Conservation (phyloP, 2,113 vertebrate species). For the Atlantisia rogersi region DNA sequence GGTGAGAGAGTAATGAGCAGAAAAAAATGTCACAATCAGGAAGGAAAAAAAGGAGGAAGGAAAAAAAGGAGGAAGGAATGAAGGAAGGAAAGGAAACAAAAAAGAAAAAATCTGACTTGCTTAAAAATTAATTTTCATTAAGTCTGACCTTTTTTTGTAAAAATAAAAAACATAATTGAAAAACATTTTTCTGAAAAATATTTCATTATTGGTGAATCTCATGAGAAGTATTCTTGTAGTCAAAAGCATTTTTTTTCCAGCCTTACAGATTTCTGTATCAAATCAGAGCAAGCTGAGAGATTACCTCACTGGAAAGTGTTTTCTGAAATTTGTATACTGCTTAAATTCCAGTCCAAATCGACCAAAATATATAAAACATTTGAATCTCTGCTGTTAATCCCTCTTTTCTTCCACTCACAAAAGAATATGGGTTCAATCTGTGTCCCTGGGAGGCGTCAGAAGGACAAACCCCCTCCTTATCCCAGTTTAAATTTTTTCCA, state of each 20-base stretch:
- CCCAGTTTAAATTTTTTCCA: neutral
- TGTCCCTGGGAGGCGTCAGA: neutral
- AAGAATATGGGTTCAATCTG: neutral
- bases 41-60: neutral
- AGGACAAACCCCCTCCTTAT: neutral
- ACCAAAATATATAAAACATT: neutral
- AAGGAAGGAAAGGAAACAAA: neutral
- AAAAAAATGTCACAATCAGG: neutral
- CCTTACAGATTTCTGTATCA: neutral
- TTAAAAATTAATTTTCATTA: neutral
- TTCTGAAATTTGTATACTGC: neutral
- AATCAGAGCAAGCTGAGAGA: neutral
- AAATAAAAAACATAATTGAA: neutral
- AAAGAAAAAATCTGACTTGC: neutral
- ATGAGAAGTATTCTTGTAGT: neutral
- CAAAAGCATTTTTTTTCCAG: neutral
- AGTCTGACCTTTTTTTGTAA: neutral
- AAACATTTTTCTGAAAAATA: neutral
- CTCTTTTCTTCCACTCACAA: neutral
- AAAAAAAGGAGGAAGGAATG: neutral
- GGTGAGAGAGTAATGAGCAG: neutral
- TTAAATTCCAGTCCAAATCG: neutral
- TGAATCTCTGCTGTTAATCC: slow-evolving; percentile 28
- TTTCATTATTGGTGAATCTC: neutral
- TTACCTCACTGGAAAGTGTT: neutral